phyloP scores from a whole-genome alignment of 1,140 invertebrate genomes.

The Anoplophora glabripennis region DNA sequence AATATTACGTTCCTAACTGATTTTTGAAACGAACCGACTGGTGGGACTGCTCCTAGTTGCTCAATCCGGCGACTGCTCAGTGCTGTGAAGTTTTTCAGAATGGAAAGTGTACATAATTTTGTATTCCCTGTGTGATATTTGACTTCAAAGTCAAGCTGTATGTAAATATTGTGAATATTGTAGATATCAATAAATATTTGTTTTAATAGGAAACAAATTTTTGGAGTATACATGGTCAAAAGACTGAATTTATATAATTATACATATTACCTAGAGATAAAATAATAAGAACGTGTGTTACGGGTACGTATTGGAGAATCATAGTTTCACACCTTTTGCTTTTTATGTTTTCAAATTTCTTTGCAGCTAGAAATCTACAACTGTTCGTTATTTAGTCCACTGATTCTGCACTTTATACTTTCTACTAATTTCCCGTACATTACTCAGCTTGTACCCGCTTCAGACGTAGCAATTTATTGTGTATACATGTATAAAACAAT shows the following conservation, averaged over 20 bases:
- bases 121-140: slow-evolving; percentile 33
- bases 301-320: not conserved
- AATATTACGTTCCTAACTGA: slow-evolving; percentile 31
- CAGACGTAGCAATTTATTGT: too few relatives aligned
- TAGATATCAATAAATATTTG: too few relatives aligned
- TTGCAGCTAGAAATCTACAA: too few relatives aligned
- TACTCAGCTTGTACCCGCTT: too few relatives aligned
- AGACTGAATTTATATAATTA: slow-evolving; percentile 30
- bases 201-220: slow-evolving; percentile 4
- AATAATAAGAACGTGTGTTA: not conserved
- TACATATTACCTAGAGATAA: too few relatives aligned
- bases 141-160: slow-evolving; percentile 19
- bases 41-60: slow-evolving; percentile 5
- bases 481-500: slow-evolving; percentile 9
- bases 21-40: slow-evolving; percentile 10
- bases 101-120: slow-evolving; percentile 18
- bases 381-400: too few relatives aligned
- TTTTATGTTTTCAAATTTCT: too few relatives aligned
- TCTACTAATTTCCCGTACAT: too few relatives aligned
- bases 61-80: slow-evolving; percentile 12
- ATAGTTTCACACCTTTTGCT: too few relatives aligned
- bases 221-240: slow-evolving; percentile 39
- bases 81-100: slow-evolving; percentile 31
- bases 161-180: slow-evolving; percentile 28
- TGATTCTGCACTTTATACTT: too few relatives aligned